Evolutionary conservation across 2,888 invertebrate genomes (phyloP).

Genomic region (Drosophila acutilabella): DNA sequence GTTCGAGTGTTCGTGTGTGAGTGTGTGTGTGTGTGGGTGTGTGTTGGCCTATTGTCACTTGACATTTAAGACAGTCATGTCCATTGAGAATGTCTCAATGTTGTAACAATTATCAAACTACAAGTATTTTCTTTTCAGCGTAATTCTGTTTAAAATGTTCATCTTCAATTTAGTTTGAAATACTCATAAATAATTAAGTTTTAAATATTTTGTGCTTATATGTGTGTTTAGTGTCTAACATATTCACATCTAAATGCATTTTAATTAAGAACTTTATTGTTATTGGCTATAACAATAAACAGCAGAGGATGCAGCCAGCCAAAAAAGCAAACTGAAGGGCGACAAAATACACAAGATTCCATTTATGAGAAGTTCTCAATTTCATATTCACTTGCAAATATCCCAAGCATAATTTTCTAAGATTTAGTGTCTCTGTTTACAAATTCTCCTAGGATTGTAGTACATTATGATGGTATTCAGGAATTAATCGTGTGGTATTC

Average conservation of each 20-base stretch:
- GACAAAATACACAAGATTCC: too few species aligned
- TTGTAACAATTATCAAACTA: conserved; percentile 4
- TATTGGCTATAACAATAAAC: conserved; percentile 41
- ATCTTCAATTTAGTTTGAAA: conserved; percentile 72
- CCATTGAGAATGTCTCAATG: conserved; percentile 9
- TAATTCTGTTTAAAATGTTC: background rate
- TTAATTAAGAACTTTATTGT: conserved; percentile 72
- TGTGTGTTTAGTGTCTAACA: conserved; percentile 26
- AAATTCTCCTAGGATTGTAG: too few species aligned
- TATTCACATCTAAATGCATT: conserved; percentile 60
- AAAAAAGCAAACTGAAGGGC: too few species aligned
- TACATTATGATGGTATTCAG: too few species aligned
- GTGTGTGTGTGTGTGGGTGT: conserved; percentile 10
- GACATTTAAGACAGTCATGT: conserved; percentile 23
- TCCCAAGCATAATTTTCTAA: background rate
- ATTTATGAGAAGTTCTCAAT: background rate
- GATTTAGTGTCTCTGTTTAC: too few species aligned
- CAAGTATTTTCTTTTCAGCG: conserved; percentile 9
- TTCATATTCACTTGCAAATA: background rate
- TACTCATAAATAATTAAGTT: conserved; percentile 25
- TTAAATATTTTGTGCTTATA: conserved; percentile 30
- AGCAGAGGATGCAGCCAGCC: background rate
- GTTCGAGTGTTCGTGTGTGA: conserved; percentile 11
- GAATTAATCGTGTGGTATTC: too few species aligned
- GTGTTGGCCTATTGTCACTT: conserved; percentile 8